These are phyloP conservation scores for Calidris pygmaea DNA, from an alignment of 2,113 vertebrate species.

Conservation along the genomic window DNA sequence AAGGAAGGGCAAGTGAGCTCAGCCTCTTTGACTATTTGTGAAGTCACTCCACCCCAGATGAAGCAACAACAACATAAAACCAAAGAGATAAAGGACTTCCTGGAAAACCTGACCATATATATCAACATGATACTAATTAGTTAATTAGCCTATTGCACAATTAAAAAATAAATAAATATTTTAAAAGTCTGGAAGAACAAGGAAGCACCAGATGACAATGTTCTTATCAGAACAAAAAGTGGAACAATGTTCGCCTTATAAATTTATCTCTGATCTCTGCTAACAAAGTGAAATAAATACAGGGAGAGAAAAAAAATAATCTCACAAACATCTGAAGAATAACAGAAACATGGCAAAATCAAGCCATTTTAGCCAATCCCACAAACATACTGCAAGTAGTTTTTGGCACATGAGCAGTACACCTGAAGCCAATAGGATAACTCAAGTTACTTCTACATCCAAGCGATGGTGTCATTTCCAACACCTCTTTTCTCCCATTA, in stretches of 20 bases:
- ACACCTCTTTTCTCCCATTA: not conserved
- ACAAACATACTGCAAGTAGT: not conserved
- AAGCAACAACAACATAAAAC: conserved; percentile 7
- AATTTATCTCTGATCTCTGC: not conserved
- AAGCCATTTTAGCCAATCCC: not conserved
- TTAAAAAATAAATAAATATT: conserved; percentile 32
- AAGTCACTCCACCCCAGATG: not conserved
- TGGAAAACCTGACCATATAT: conserved; percentile 32
- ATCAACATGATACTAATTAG: conserved; percentile 16
- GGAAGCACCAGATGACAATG: not conserved
- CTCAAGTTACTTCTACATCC: not conserved
- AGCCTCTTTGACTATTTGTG: not conserved
- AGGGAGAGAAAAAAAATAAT: not conserved
- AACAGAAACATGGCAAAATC: not conserved
- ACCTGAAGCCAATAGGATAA: not conserved
- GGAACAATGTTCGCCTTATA: not conserved
- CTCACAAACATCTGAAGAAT: not conserved
- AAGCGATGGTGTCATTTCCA: not conserved
- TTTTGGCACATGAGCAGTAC: not conserved
- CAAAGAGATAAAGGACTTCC: conserved; percentile 9
- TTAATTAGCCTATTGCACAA: conserved; percentile 50
- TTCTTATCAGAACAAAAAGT: not conserved
- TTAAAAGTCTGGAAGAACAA: conserved; percentile 1
- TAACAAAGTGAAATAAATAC: conserved; percentile 29
- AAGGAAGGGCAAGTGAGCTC: conserved; percentile 1